Evolutionary conservation across 2,113 vertebrate genomes (phyloP).

Genomic region (Lucifuga dentata): DNA sequence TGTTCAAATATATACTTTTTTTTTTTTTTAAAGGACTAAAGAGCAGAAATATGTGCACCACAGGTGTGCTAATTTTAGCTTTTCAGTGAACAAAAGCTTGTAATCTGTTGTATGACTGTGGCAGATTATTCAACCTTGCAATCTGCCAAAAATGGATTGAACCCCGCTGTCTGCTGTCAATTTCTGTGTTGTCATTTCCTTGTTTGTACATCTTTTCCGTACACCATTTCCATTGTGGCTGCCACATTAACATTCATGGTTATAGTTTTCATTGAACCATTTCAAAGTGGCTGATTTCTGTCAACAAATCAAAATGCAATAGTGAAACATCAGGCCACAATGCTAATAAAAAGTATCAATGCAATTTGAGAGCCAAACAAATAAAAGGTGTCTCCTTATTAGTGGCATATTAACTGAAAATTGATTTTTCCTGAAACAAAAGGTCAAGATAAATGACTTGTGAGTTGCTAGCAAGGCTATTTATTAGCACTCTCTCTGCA

Average conservation of each 20-base stretch:
- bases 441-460: slow-evolving; percentile 83
- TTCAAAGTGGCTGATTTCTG: slow-evolving; percentile 57
- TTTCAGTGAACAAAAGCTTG: slow-evolving; percentile 10
- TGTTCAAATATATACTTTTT: too few species aligned
- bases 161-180: neutral
- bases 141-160: neutral
- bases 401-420: slow-evolving; percentile 78
- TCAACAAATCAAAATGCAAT: slow-evolving; percentile 49
- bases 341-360: slow-evolving; percentile 45
- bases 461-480: slow-evolving; percentile 66
- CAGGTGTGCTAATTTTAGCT: neutral
- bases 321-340: slow-evolving; percentile 27
- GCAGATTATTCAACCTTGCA: neutral
- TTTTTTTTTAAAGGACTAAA: neutral
- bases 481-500: slow-evolving; percentile 75
- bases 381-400: slow-evolving; percentile 76
- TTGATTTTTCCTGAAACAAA: slow-evolving; percentile 83
- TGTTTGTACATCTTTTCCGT: neutral
- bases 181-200: slow-evolving; percentile 25
- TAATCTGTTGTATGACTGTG: neutral
- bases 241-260: slow-evolving; percentile 30
- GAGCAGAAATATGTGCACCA: neutral
- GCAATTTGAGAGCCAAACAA: slow-evolving; percentile 64
- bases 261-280: slow-evolving; percentile 33
- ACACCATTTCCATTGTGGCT: slow-evolving; percentile 6